These are phyloP conservation scores for Clepsis dumicolana DNA, from an alignment of 2,888 invertebrate species.

Conservation along the genomic window DNA sequence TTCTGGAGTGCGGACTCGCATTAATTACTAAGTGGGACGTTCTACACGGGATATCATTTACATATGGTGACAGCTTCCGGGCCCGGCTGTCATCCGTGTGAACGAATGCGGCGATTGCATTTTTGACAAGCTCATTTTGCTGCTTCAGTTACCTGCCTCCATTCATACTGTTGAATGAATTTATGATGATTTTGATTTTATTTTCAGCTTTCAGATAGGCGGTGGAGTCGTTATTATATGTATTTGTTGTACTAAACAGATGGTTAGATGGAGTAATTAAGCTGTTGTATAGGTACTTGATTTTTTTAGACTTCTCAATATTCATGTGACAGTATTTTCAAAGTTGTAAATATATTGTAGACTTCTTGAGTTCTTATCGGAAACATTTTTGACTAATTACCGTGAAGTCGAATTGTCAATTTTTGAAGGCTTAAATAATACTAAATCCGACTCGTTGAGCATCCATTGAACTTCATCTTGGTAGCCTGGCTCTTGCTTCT, in stretches of 20 bases:
- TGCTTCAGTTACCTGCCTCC: constrained; percentile 8
- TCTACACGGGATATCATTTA: constrained; percentile 63
- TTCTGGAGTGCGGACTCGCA: constrained; percentile 69
- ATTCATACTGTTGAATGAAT: constrained; percentile 6
- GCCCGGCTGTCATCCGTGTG: constrained; percentile 41
- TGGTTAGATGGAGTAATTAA: background rate
- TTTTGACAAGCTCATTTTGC: constrained; percentile 39
- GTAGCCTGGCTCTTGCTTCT: no score
- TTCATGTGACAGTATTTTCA: no score
- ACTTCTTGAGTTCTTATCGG: no score
- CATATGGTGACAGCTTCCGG: constrained; percentile 57
- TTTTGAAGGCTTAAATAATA: no score
- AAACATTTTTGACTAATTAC: no score
- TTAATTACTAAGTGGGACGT: constrained; percentile 75
- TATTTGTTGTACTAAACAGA: no score
- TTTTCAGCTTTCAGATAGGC: background rate
- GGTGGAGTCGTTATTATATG: background rate
- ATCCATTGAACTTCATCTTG: no score
- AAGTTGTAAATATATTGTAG: no score
- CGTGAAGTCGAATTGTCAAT: no score
- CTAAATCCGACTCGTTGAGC: no score
- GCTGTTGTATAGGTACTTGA: no score
- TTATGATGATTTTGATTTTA: background rate
- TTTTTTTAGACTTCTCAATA: no score
- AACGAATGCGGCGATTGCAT: constrained; percentile 36